Base-by-base conservation (phyloP, 2,888 invertebrate species). In the Synergus japonicus region DNA sequence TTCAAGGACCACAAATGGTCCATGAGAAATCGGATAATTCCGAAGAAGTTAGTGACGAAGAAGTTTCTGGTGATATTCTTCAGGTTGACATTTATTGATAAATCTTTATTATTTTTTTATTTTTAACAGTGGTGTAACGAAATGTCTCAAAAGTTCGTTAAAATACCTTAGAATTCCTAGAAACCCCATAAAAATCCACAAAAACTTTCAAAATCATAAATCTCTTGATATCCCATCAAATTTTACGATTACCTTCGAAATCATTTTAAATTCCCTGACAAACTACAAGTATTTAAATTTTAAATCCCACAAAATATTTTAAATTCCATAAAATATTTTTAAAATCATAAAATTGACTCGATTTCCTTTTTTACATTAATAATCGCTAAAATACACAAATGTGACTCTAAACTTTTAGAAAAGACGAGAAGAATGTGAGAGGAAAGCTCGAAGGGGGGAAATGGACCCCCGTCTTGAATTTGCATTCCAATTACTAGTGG, bases 401-500 rank as follows among this genome's bases (percentile, higher is more conserved):
- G 69, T 66, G 29, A 29, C 29, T 81, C 29, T 81, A 78, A 64
- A 80, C 66, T 89, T 89, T 15, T 91, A 96, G 96, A 94, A 95
- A 85, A 94, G 97, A 82, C 94, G 97, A 82, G 97, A 97, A 95
- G 97, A 97, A 97, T 97, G 97, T 95, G 97, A 97, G 93, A 94
- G 97, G 87, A 97, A 97, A 90, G 97, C 97, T 15, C 94, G 97
- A 79, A 94, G 97, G 80, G 97, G 97, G 93, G 97, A 97, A 92
- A 97, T 97, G 96, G 97, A 97, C 93, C 97, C 97, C 89, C 94
- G 97, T 82, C 93, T 97, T 94, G 97, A 97, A 93, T 97, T 97
- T 93, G 96, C 97, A 81, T 97, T 97, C 93, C 97, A 97, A 91
- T 94, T 97, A 76, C 94, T 97, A 85, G 96, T 97, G 90, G 97